phyloP scores from a whole-genome alignment of 2,888 invertebrate species.

The Orchesellides sinensis region DNA sequence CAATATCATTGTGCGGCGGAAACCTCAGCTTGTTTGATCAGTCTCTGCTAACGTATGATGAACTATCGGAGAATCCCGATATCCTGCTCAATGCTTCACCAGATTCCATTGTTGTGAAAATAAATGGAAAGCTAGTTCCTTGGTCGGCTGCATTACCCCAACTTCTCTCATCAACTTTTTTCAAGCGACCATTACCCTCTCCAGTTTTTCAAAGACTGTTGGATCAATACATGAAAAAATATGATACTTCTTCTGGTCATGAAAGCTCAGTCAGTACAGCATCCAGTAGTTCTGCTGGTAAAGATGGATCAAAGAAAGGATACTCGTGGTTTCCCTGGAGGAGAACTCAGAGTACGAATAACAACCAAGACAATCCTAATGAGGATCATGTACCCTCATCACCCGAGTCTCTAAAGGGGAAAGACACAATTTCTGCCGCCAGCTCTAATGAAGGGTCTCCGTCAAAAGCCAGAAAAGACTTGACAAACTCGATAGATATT shows the following conservation, averaged over 20 bases:
- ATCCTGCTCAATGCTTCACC: constrained; percentile 86
- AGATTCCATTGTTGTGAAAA: constrained; percentile 84
- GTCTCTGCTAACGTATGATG: constrained; percentile 81
- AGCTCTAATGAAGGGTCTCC: constrained; percentile 18
- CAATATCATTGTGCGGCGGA: constrained; percentile 88
- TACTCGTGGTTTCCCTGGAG: constrained; percentile 81
- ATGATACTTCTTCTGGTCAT: constrained; percentile 52
- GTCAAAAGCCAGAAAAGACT: constrained; percentile 46
- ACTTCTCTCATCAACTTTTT: constrained; percentile 90
- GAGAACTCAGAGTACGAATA: constrained; percentile 75
- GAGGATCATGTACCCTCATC: constrained; percentile 46
- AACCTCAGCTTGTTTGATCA: constrained; percentile 76
- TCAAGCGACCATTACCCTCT: constrained; percentile 87
- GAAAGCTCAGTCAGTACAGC: constrained; percentile 32
- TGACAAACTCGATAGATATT: constrained; percentile 30
- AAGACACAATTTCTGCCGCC: neutral
- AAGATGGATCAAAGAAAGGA: constrained; percentile 76
- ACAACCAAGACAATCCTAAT: constrained; percentile 39
- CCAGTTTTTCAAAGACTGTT: constrained; percentile 74
- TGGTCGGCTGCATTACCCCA: constrained; percentile 95
- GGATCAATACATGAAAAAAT: constrained; percentile 72
- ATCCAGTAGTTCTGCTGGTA: constrained; percentile 16
- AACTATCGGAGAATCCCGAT: constrained; percentile 82
- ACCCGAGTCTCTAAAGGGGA: constrained; percentile 56
- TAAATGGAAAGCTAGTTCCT: constrained; percentile 92